Evolutionary conservation across 2,113 vertebrate species (phyloP), one percentile per base, ranked within the genome.

Genomic region (Trematomus loennbergii): DNA sequence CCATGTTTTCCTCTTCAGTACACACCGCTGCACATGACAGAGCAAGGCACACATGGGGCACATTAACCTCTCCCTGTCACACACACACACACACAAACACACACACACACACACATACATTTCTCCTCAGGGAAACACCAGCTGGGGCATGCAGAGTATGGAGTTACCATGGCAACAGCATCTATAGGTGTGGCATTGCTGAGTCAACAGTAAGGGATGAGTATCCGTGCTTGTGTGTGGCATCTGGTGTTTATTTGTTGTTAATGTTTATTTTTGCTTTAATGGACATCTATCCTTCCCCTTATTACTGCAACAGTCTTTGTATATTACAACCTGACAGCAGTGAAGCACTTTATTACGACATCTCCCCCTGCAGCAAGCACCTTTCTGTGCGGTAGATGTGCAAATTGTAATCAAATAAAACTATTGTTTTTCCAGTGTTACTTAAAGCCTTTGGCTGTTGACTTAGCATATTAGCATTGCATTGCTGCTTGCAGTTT

Each of bases 1-100:
- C 75, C 77, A 83, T 87, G 86, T 91, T 94, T 91, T 93, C 89
- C 84, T 80, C 81, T 33, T 88, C 87, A 77, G 64, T 91, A 7
- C 93, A 88, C 91, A 2, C 75, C 87, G 64, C 65, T 91, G 86
- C 92, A 91, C 92, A 93, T 89, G 89, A 88, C 54, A 49, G 87
- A 82, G 85, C 91, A 88, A 83, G 67, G 72, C 90, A 88, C 91
- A 91, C 91, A 78, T 72, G 90, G 85, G 86, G 69, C 85, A 80
- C 86, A 72, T 94, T 91, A 90, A 92, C 89, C 89, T 86, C 85
- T 75, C 81, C 36, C 43, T 57, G 12, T 66, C 75, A 36, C 87
- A 61, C 83, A 54, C 75, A 58, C 83, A 75, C 75, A 72, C 66
- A 59, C 49, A 58, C 76, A 82, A 75, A 75, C 74, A 72, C 40